phyloP scores from a whole-genome alignment of 2,113 vertebrate genomes.

The Panurus biarmicus region DNA sequence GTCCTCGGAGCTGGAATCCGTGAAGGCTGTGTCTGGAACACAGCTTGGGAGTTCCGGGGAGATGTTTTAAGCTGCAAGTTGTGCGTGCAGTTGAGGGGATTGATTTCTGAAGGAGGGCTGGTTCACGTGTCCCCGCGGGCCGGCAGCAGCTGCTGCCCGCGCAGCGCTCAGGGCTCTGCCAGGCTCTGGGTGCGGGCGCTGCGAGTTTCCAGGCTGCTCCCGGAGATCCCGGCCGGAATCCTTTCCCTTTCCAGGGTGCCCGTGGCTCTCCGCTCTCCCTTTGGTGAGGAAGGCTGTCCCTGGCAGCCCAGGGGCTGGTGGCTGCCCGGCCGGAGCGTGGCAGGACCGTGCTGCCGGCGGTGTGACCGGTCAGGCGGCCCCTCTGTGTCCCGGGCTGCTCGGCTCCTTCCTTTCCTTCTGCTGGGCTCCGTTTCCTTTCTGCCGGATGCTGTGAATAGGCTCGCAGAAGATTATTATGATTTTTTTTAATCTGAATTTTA shows the following conservation, averaged over 20 bases:
- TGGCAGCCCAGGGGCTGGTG: conserved; percentile 1
- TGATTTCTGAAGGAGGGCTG: conserved; percentile 13
- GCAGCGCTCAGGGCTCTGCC: background rate
- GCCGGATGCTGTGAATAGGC: background rate
- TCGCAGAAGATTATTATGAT: background rate
- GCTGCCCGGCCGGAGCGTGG: conserved; percentile 47
- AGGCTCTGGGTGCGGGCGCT: background rate
- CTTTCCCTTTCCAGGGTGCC: too few species aligned
- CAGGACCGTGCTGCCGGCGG: background rate
- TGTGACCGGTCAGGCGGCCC: conserved; percentile 25
- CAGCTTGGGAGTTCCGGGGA: background rate
- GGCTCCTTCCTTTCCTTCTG: background rate
- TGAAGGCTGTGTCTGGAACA: background rate
- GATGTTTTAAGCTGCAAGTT: background rate
- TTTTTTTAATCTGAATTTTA: background rate
- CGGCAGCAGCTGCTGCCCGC: conserved; percentile 61
- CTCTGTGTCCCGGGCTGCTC: conserved; percentile 1
- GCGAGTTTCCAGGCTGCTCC: conserved; percentile 60
- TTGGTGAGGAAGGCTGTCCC: background rate
- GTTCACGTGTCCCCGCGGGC: background rate
- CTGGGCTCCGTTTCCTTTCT: background rate
- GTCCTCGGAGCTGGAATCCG: background rate
- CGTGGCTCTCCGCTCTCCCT: background rate
- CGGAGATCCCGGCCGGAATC: conserved; percentile 8
- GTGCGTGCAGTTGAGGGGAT: background rate